Conservation (phyloP, 2,113 vertebrate species). For the Mobula birostris region DNA sequence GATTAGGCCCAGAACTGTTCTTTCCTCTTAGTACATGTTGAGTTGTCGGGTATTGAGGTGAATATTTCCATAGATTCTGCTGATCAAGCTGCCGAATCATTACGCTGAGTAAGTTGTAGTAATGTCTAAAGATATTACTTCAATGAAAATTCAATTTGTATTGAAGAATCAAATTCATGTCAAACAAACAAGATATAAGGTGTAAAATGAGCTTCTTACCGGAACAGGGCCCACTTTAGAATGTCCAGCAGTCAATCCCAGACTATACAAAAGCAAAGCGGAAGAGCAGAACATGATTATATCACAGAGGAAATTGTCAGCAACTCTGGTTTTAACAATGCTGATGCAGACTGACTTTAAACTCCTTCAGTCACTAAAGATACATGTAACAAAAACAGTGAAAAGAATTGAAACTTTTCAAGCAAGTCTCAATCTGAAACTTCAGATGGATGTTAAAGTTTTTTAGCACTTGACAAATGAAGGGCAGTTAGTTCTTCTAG, state of each 20-base stretch:
- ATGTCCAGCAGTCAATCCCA: not conserved
- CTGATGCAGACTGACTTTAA: not conserved
- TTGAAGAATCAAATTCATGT: too few relatives aligned
- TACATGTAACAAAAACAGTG: not conserved
- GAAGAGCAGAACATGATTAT: not conserved
- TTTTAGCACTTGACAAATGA: not conserved
- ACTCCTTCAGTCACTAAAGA: not conserved
- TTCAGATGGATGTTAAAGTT: not conserved
- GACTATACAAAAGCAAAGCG: not conserved
- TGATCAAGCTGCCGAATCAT: not conserved
- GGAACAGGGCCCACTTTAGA: not conserved
- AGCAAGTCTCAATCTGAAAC: not conserved
- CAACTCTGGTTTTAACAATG: not conserved
- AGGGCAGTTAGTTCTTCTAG: not conserved
- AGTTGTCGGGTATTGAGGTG: not conserved
- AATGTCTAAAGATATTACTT: not conserved
- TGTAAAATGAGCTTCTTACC: not conserved
- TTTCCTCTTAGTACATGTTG: not conserved
- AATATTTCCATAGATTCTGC: not conserved
- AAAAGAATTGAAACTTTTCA: not conserved
- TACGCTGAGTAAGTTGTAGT: not conserved
- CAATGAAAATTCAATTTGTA: not conserved
- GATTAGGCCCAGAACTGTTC: not conserved
- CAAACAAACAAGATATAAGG: not conserved
- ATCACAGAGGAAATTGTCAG: not conserved